These are phyloP conservation scores for Bovichtus variegatus DNA, from an alignment of 2,797 vertebrate species.

Conservation along the genomic window DNA sequence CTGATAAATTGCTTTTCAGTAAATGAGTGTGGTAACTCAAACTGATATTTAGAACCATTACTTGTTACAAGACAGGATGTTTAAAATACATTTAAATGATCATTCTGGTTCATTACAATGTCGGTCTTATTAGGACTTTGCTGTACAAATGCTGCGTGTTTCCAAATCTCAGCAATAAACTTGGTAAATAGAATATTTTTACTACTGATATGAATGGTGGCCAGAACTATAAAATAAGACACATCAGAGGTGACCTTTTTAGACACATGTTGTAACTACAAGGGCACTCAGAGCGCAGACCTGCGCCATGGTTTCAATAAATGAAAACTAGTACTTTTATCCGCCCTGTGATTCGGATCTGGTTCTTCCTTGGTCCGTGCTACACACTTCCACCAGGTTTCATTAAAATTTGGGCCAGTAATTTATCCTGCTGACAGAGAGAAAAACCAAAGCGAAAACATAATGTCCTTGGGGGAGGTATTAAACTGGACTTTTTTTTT, in stretches of 20 bases:
- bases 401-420: too few species aligned
- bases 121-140: not conserved
- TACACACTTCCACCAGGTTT: too few species aligned
- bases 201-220: not conserved
- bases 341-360: too few species aligned
- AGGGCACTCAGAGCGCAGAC: too few species aligned
- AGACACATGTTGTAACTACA: too few species aligned
- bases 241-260: too few species aligned
- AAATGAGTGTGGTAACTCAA: not conserved
- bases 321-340: too few species aligned
- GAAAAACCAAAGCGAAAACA: too few species aligned
- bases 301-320: too few species aligned
- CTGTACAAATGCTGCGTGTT: not conserved
- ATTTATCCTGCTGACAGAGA: too few species aligned
- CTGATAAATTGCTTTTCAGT: not conserved
- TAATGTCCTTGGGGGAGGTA: too few species aligned
- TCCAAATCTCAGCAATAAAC: not conserved
- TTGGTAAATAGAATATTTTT: not conserved
- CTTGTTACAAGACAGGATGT: not conserved
- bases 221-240: not conserved
- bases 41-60: not conserved
- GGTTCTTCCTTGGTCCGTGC: too few species aligned
- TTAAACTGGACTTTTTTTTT: not conserved
- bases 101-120: not conserved
- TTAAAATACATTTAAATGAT: not conserved